Conservation (phyloP, 2,797 vertebrate genomes). For the Scleropages formosus region DNA sequence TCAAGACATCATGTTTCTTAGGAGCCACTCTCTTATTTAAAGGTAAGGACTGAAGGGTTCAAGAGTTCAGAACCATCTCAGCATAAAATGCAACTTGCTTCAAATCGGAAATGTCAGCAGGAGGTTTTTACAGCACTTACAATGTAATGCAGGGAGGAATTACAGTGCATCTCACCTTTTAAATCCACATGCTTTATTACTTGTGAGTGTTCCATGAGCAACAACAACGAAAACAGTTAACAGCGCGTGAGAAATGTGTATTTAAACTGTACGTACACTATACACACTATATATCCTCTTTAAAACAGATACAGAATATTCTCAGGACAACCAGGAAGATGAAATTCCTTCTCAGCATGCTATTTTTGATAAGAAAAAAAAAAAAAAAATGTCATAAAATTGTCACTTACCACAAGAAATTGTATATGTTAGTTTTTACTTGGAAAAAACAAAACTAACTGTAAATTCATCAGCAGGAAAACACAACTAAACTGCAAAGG, state of each 20-base stretch:
- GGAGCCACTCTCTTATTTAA: too few relatives aligned
- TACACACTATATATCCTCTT: too few relatives aligned
- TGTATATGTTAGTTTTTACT: too few relatives aligned
- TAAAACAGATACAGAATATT: too few relatives aligned
- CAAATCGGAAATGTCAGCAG: neutral
- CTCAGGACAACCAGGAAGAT: too few relatives aligned
- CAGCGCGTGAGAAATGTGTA: too few relatives aligned
- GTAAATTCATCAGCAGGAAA: too few relatives aligned
- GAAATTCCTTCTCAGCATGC: too few relatives aligned
- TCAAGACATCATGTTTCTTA: neutral
- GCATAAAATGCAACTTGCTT: conserved; percentile 5
- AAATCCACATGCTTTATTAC: neutral
- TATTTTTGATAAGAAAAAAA: neutral
- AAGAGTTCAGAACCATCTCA: too few relatives aligned
- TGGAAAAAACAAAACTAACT: too few relatives aligned
- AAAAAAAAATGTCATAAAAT: neutral
- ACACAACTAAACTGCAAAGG: neutral
- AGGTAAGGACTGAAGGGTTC: too few relatives aligned
- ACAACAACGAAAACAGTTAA: neutral
- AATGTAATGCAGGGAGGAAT: neutral
- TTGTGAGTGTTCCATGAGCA: neutral
- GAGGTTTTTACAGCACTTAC: neutral
- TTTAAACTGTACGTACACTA: too few relatives aligned
- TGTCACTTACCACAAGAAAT: neutral
- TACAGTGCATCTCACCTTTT: neutral